Conservation (phyloP, 2,888 invertebrate species). For the Plemyria rubiginata region DNA sequence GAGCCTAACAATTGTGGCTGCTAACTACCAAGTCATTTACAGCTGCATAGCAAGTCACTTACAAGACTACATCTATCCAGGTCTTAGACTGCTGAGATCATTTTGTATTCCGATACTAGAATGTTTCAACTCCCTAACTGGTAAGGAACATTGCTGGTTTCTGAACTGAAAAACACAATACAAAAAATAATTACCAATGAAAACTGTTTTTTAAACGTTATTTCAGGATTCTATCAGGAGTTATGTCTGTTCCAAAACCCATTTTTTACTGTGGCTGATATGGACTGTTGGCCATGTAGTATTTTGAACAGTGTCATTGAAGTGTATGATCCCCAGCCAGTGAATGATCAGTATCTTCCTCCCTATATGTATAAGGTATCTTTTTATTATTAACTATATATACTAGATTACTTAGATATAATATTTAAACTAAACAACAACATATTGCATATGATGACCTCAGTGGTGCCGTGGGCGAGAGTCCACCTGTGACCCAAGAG, state of each 20-base stretch:
- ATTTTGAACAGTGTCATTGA: slow-evolving; percentile 88
- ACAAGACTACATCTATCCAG: slow-evolving; percentile 93
- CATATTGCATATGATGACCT: too few relatives aligned
- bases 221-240: slow-evolving; percentile 92
- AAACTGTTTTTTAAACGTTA: not conserved
- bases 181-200: too few relatives aligned
- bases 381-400: not conserved
- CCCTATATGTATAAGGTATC: slow-evolving; percentile 85
- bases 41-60: slow-evolving; percentile 88
- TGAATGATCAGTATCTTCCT: slow-evolving; percentile 62
- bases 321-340: slow-evolving; percentile 82
- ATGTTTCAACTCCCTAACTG: slow-evolving; percentile 89
- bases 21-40: slow-evolving; percentile 85
- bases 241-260: slow-evolving; percentile 94
- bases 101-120: slow-evolving; percentile 91
- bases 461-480: too few relatives aligned
- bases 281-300: slow-evolving; percentile 94
- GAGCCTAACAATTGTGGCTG: slow-evolving; percentile 46
- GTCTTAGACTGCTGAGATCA: slow-evolving; percentile 89
- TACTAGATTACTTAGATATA: not conserved
- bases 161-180: too few relatives aligned
- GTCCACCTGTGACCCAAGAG: too few relatives aligned
- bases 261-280: slow-evolving; percentile 91
- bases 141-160: slow-evolving; percentile 66
- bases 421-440: too few relatives aligned